Base-by-base conservation (phyloP, 2,888 invertebrate species). In the Acanthoscelides obtectus region DNA sequence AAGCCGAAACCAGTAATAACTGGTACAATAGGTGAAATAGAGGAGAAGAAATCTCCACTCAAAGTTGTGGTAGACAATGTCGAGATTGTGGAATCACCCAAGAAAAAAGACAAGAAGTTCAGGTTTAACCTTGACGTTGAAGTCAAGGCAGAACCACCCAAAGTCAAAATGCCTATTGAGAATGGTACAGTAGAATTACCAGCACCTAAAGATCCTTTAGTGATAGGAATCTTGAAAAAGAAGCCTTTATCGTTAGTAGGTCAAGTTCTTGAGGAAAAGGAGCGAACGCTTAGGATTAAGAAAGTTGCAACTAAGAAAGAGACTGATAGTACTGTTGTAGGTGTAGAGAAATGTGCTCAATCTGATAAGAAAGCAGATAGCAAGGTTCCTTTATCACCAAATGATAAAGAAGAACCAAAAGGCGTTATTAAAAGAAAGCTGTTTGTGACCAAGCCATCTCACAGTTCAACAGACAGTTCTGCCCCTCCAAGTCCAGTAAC, bases 51-150 rank as follows among this genome's bases (percentile, higher is more conserved):
- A 21, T 86, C 85, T 75, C 86, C 86, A 8, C 81, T 89, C 25
- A 90, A 89, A 82, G 88, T 88, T 75, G 84, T 87, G 70, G 84
- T 90, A 63, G 89, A 89, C 79, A 87, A 90, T 79, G 84, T 89
- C 5, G 87, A 87, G 22, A 89, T 92, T 20, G 90, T 91, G 82
- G 90, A 91, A 84, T 87, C 86, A 69, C 86, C 83, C 84, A 80
- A 79, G 22, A 80, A 82, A 70, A 79, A 77, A 22, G 76, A 78
- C 8, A 84, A 82, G 69, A 84, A 83, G 73, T 83, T 84, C 63
- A 84, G 82, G 72, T 83, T 83, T 68, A 84, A 84, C 75, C 83
- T 85, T n/a, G 81, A 80, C n/a, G 83, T 85, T 17, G 82, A 83
- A 72, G 79, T 81, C 22, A 76, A 76, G 68, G 75, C 77, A 45